Conservation (phyloP, 2,888 invertebrate species). For the Drosophila anomalata region DNA sequence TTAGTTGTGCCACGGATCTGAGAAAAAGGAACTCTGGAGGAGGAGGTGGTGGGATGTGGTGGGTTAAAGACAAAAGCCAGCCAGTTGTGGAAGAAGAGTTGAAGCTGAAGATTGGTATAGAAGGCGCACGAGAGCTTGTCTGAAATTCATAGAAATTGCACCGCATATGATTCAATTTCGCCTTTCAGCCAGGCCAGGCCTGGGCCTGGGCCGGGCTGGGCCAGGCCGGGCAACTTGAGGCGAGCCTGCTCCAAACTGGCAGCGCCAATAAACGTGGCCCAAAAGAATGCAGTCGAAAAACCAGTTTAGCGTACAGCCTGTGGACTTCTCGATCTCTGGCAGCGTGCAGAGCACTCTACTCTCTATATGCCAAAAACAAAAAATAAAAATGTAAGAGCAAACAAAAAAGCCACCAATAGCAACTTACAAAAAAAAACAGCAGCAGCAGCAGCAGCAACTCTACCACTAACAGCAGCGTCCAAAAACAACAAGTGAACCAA, state of each 20-base stretch:
- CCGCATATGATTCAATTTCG: conserved; percentile 73
- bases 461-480: conserved; percentile 15
- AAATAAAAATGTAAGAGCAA: conserved; percentile 6
- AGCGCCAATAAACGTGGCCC: conserved; percentile 72
- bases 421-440: conserved; percentile 50
- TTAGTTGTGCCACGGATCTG: conserved; percentile 47
- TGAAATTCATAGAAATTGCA: conserved; percentile 53
- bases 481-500: conserved; percentile 75
- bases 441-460: conserved; percentile 19
- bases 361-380: conserved; percentile 8
- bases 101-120: background rate
- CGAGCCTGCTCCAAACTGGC: conserved; percentile 57
- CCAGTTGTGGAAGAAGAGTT: background rate
- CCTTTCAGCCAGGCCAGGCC: conserved; percentile 62
- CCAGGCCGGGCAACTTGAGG: conserved; percentile 51
- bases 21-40: conserved; percentile 6
- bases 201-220: conserved; percentile 18
- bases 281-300: conserved; percentile 77
- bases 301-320: conserved; percentile 75
- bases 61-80: conserved; percentile 12
- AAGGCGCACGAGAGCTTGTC: conserved; percentile 17
- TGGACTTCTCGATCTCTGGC: conserved; percentile 56
- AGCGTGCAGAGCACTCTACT: conserved; percentile 32
- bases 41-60: conserved; percentile 9
- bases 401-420: conserved; percentile 16